Evolutionary conservation across 2,797 vertebrate genomes (phyloP), one percentile per base, ranked within the genome.

Genomic region (Peromyscus eremicus): DNA sequence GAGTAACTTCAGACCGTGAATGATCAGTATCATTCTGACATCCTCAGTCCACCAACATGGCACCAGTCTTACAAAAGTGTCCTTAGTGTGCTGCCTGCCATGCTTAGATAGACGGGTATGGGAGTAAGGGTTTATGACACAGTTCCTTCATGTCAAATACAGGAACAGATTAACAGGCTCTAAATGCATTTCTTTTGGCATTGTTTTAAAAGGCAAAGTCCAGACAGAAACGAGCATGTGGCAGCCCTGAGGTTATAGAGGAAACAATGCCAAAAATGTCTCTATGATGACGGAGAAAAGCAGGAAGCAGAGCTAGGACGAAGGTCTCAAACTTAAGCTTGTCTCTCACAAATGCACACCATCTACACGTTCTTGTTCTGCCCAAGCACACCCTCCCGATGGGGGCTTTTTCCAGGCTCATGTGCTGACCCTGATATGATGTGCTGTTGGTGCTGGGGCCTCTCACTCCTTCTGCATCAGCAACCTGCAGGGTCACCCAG

Each of bases 141-240:
- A 86, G 32, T 40, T 80, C 66, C 40, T 89, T 52, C 49, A 79
- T 27, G 82, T 57, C 91, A 84, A 82, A 64, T 29, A 80, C 68
- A n/a, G 32, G 49, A 66, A 43, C 23, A 1, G 21, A 79, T 55
- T 55, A n/a, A 70, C 2, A n/a, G 23, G 40, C 12, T 60, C 40
- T 89, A 29, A 89, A n/a, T 11, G 19, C 19, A 8, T 52, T 92
- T 92, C 27, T 76, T 62, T 73, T 40, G 55, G 37, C 0, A 43
- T 66, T 93, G 71, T 57, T 82, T 49, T 64, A 71, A 93, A 93
- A 75, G 34, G 34, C 37, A 82, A n/a, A 91, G 9, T 83, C 79
- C 43, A 60, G 1, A 64, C 16, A 3, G 16, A 96, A 79, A 76
- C 52, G 81, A 94, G 14, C 68, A 37, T 0, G 1, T 19, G 32